Evolutionary conservation across 2,113 vertebrate species (phyloP), one percentile per base, ranked within the genome.

Genomic region (Myrmecophaga tridactyla): DNA sequence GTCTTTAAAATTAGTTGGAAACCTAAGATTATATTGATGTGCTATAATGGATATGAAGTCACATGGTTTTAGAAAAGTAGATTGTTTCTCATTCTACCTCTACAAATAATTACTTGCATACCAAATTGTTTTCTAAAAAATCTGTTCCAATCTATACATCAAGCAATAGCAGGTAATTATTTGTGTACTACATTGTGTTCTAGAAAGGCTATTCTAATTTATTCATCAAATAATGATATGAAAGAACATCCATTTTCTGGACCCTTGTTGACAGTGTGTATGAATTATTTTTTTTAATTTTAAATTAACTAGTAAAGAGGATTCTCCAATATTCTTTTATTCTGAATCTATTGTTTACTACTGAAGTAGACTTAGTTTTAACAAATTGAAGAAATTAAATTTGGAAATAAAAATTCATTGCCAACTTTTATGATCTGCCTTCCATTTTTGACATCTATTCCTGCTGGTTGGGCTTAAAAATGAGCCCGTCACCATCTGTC

Each of bases 401-500:
- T 78, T 90, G 46, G 56, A 70, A 91, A 89, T 76, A 41, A 91
- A 92, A 93, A 78, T 92, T 25, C n/a, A n/a, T n/a, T 84, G 87
- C 72, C 76, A 91, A 83, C 29, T 86, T 87, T 81, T n/a, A 31
- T 51, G 72, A 72, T 95, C 81, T 36, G 82, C 62, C 77, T 95
- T 89, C 77, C 43, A 20, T 70, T 88, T 80, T 92, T 89, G 75
- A 86, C 85, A 96, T 96, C 31, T 65, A 6, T 89, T 39, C 43
- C 86, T 96, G 88, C 81, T 89, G 46, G 20, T 62, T 89, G 78
- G 58, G 43, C 77, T 94, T 86, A 75, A 84, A 94, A 95, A 91
- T 80, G 86, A 97, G 60, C 67, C 89, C 84, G 84, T 92, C 84
- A 81, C 89, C 97, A 94, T 96, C 93, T 91, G 93, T 91, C 94